Base-by-base conservation (phyloP, 2,113 vertebrate genomes). In the Callocephalon fimbriatum region DNA sequence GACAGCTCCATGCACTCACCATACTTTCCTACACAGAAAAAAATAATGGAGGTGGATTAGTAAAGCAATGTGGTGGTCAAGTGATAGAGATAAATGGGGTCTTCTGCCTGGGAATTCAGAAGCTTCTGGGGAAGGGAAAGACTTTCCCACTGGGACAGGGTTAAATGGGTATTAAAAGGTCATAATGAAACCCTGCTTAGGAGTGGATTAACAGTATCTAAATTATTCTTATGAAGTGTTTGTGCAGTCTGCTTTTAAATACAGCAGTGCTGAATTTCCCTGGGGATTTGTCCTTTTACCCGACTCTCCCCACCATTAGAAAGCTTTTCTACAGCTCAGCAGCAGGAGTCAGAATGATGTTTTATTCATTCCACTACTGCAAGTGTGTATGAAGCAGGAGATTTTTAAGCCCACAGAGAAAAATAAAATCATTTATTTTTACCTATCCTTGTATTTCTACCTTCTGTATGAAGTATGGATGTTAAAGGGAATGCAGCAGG, bases 11-110 rank as follows among this genome's bases (percentile, higher is more conserved):
- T 32, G 71, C 13, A 15, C 42, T 76, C 10, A 1, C 47, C 48
- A n/a, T 81, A 32, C 38, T 87, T 95, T 70, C 80, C 87, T 42
- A 74, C 65, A 66, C 62, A 51, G 81, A 71, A 91, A 84, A 94
- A 89, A 86, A 5, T 37, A 59, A 66, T 37, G 35, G 37, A 89
- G 42, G 9, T 51, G 84, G 73, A 93, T 94, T 93, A 94, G 38
- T 29, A 74, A 71, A 84, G 70, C 44, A 63, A 81, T 59, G 65
- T 67, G 25, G 25, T 74, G 44, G 73, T 86, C 54, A 91, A 89
- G 47, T 85, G 81, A 67, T 63, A 70, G 38, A 89, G 59, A 80
- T 83, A 86, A 89, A 73, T 48, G 40, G 54, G 50, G 48, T 86
- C 75, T 83, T 66, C 63, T 80, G 53, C 84, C 61, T 74, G 77